A percentile compares a stretch with the other conserved stretches of the same genome.
These are phyloP conservation scores for Bicyclus anynana DNA, from an alignment of 1,140 invertebrate genomes.

Conservation along the genomic window DNA sequence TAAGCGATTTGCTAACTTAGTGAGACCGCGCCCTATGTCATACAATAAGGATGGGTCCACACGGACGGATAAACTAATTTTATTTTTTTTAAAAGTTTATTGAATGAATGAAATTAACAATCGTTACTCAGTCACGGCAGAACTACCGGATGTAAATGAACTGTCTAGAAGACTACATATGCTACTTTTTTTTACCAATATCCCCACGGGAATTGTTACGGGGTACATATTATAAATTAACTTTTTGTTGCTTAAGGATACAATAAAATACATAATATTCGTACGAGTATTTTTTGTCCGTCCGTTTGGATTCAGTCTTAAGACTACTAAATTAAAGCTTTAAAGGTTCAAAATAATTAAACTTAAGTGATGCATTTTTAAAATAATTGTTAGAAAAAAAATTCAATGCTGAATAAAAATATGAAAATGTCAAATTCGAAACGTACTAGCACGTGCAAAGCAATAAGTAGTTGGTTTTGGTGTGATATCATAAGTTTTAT, in stretches of 20 bases:
- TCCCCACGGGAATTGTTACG: too few species aligned
- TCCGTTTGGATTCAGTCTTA: neutral
- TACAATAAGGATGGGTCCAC: neutral
- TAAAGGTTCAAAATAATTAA: constrained; percentile 1
- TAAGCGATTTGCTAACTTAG: too few species aligned
- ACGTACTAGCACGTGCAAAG: neutral
- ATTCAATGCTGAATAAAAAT: neutral
- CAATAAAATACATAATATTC: too few species aligned
- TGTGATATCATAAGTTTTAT: neutral
- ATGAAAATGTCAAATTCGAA: neutral
- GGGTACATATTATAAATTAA: too few species aligned
- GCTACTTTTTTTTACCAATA: too few species aligned
- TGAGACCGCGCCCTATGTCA: too few species aligned
- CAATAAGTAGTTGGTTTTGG: neutral
- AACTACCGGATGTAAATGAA: too few species aligned
- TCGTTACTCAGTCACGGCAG: too few species aligned
- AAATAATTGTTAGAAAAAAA: neutral
- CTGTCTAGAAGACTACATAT: too few species aligned
- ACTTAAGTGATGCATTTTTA: neutral
- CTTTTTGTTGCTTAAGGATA: too few species aligned
- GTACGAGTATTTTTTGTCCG: neutral
- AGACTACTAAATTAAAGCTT: constrained; percentile 9
- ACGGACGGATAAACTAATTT: too few species aligned
- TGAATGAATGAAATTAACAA: too few species aligned
- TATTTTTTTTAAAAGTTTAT: neutral